Base-by-base conservation (phyloP, 2,888 invertebrate genomes). In the Nematopogon swammerdamellus region DNA sequence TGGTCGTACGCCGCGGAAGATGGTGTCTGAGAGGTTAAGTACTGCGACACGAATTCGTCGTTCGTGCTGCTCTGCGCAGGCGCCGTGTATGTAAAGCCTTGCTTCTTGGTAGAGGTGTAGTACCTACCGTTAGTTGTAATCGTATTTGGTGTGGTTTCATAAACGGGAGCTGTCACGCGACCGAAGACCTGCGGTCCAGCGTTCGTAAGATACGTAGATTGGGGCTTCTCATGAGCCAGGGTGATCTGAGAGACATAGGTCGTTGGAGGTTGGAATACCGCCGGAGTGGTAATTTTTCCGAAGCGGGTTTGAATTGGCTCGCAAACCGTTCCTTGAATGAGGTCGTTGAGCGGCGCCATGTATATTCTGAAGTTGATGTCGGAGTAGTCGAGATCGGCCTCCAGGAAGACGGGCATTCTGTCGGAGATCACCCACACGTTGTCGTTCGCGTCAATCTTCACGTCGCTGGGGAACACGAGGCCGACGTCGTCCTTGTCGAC, bases 361-460 rank as follows among this genome's bases (percentile, higher is more conserved):
- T 84, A 86, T 54, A 92, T 84, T 59, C 91, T 83, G 71, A 91
- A 92, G 63, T 92, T 92, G 10, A 88, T 80, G 56, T 92, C 91
- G 45, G 82, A 85, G 60, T 85, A 91, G 63, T 91, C 86, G 30
- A 92, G 67, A 44, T 82, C 82, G 4, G 85, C 71, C 57, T 85
- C 82, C 29, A 92, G 70, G 60, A 92, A 92, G 11, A 87, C 85
- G 0, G 91, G 87, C 92, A 92, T 92, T 43, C 87, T 82, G 64
- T 92, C 92, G 0, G 91, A 91, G 2, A 92, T 82, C 0, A 91
- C 88, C 92, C 92, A 92, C 2, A 89, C 80, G 55, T 89, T 87
- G 53, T 82, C 77, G 50, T 83, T 81, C 46, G 82, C 80, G 64
- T 90, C 86, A 53, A 92, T 86, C 72, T 91, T 91, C 2, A 92